A percentile compares a stretch with the other conserved stretches of the same genome.
These are phyloP conservation scores for Colossoma macropomum DNA, from an alignment of 2,113 vertebrate genomes.

Conservation along the genomic window DNA sequence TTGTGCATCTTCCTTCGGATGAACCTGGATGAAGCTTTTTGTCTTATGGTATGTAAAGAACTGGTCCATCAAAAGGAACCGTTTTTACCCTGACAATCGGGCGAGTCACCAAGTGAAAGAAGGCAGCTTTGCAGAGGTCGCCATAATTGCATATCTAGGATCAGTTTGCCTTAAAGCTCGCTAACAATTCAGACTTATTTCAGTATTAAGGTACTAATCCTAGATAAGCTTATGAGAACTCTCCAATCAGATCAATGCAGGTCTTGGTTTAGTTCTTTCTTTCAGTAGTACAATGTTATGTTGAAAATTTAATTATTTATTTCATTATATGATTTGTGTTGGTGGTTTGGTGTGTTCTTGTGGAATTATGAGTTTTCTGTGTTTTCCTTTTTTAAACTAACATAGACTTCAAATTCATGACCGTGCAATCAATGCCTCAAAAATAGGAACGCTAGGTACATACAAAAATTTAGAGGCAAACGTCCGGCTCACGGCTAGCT, in stretches of 20 bases:
- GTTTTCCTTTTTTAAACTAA: background rate
- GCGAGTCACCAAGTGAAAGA: background rate
- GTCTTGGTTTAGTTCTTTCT: constrained; percentile 11
- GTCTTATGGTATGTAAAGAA: constrained; percentile 11
- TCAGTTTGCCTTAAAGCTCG: background rate
- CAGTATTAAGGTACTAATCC: constrained; percentile 4
- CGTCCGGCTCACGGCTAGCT: constrained; percentile 1
- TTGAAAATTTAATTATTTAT: background rate
- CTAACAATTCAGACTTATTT: background rate
- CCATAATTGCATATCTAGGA: constrained; percentile 12
- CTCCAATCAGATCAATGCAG: background rate
- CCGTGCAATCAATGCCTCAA: constrained; percentile 33
- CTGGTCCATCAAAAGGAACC: background rate
- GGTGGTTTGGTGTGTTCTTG: background rate
- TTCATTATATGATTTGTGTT: background rate
- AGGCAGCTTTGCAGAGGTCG: constrained; percentile 22
- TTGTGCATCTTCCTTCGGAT: background rate
- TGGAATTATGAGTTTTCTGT: background rate
- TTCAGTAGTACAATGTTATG: background rate
- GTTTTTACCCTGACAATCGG: background rate
- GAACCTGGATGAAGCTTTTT: background rate
- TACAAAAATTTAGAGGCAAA: constrained; percentile 19
- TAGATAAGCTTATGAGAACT: constrained; percentile 24
- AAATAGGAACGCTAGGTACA: background rate
- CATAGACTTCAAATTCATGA: background rate